These are phyloP conservation scores for Malurus elegans DNA, from an alignment of 2,113 vertebrate genomes.

Conservation along the genomic window DNA sequence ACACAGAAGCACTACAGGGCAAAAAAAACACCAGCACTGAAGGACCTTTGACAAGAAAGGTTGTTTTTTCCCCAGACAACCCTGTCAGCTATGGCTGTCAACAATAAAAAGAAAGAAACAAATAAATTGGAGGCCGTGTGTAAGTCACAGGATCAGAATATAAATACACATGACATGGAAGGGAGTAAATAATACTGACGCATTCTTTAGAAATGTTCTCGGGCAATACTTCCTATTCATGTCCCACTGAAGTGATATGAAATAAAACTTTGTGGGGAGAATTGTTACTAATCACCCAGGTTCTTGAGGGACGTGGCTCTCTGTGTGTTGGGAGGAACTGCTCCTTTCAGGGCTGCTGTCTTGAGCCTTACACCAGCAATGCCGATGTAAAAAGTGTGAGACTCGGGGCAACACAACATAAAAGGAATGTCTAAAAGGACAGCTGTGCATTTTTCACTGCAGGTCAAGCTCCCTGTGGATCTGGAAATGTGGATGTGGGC, in stretches of 20 bases:
- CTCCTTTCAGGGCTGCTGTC: not conserved
- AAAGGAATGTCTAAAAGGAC: not conserved
- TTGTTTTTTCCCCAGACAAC: not conserved
- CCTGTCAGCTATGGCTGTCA: constrained; percentile 50
- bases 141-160: constrained; percentile 82
- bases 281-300: not conserved
- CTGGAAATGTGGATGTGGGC: not conserved
- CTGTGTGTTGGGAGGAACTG: not conserved
- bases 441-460: not conserved
- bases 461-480: not conserved
- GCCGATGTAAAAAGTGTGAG: not conserved
- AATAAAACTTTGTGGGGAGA: constrained; percentile 11
- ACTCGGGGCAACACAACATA: not conserved
- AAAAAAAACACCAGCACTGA: not conserved
- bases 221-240: constrained; percentile 7
- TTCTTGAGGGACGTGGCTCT: not conserved
- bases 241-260: constrained; percentile 1
- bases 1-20: not conserved
- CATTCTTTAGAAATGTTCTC: constrained; percentile 43
- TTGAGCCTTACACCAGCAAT: not conserved
- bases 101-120: constrained; percentile 75
- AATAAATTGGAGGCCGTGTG: constrained; percentile 80
- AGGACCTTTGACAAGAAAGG: constrained; percentile 38
- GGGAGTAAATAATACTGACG: constrained; percentile 49
- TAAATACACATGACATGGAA: constrained; percentile 51